phyloP scores from a whole-genome alignment of 2,113 vertebrate genomes.

The Corythoichthys haematopterus region DNA sequence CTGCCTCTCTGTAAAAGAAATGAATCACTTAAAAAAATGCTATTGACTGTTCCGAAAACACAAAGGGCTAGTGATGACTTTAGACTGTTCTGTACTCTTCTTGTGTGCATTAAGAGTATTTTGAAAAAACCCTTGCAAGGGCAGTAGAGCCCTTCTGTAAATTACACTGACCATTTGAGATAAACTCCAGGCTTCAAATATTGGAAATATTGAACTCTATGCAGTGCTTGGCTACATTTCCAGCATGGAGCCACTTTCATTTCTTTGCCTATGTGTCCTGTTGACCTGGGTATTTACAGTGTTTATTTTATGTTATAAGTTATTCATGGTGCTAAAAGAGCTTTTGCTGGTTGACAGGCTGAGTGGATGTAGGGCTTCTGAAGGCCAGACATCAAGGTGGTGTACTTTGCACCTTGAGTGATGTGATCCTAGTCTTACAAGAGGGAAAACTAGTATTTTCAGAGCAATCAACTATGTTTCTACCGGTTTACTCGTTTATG shows the following conservation, averaged over 20 bases:
- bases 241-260: neutral
- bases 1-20: neutral
- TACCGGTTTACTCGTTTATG: conserved; percentile 8
- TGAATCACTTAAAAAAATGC: neutral
- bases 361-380: conserved; percentile 8
- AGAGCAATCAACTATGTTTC: neutral
- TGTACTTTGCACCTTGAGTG: conserved; percentile 1
- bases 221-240: neutral
- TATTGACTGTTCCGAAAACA: neutral
- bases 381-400: conserved; percentile 1
- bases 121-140: neutral
- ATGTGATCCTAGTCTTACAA: conserved; percentile 14
- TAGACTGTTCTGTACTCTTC: neutral
- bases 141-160: neutral
- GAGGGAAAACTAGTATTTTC: neutral
- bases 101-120: conserved; percentile 1
- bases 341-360: conserved; percentile 24
- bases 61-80: neutral
- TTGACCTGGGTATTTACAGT: conserved; percentile 38
- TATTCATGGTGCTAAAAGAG: conserved; percentile 54
- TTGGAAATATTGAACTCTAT: neutral
- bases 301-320: conserved; percentile 48
- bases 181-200: neutral
- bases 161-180: neutral
- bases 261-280: conserved; percentile 9